A percentile compares a stretch with the other conserved stretches of the same genome.
These are phyloP conservation scores for Apis laboriosa DNA, from an alignment of 1,140 invertebrate genomes.

Conservation along the genomic window DNA sequence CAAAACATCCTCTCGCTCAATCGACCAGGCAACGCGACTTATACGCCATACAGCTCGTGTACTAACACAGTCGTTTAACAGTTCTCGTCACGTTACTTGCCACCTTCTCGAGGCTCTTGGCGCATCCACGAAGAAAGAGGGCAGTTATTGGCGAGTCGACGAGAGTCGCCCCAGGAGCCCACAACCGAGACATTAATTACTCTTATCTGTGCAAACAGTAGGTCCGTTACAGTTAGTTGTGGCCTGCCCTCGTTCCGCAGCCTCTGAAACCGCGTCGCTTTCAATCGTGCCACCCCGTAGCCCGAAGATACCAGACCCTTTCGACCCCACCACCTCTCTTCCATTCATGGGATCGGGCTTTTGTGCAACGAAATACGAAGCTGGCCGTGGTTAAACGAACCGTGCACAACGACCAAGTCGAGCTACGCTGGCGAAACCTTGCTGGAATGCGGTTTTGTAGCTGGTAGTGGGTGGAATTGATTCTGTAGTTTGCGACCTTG, in stretches of 20 bases:
- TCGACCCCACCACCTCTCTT: not conserved
- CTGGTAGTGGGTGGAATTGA: constrained; percentile 5
- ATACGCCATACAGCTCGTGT: not conserved
- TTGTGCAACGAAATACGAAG: constrained; percentile 35
- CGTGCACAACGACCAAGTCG: constrained; percentile 27
- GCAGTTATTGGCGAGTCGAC: not conserved
- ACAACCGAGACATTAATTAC: constrained; percentile 69
- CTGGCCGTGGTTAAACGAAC: constrained; percentile 53
- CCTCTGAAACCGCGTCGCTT: constrained; percentile 65
- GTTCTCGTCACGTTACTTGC: constrained; percentile 22
- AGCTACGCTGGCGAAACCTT: not conserved
- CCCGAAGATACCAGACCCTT: constrained; percentile 23
- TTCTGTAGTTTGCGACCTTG: constrained; percentile 8
- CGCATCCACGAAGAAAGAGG: constrained; percentile 16
- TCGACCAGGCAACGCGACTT: not conserved
- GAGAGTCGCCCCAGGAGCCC: constrained; percentile 38
- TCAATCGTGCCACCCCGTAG: constrained; percentile 56
- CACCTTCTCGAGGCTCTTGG: not conserved
- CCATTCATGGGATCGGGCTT: constrained; percentile 22
- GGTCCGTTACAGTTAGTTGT: constrained; percentile 67
- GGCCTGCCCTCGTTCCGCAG: constrained; percentile 62
- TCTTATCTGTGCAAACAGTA: constrained; percentile 72
- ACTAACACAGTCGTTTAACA: constrained; percentile 19
- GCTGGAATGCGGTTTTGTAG: not conserved
- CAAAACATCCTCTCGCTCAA: not conserved